phyloP scores from a whole-genome alignment of 2,113 vertebrate genomes.

The Pelmatolapia mariae region DNA sequence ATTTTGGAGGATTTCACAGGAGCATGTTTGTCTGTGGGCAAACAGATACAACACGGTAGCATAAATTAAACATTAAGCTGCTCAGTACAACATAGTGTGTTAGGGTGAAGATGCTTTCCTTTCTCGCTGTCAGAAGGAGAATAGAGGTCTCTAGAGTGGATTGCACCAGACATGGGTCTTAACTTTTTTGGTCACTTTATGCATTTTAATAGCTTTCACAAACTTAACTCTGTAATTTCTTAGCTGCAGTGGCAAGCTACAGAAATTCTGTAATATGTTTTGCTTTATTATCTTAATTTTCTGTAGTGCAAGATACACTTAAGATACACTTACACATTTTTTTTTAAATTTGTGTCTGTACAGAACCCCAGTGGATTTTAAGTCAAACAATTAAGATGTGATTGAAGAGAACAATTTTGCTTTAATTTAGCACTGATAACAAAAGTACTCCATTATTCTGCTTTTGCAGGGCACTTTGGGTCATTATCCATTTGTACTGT shows the following conservation, averaged over 20 bases:
- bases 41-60: neutral
- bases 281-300: neutral
- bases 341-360: neutral
- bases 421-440: neutral
- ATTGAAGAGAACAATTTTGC: neutral
- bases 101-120: neutral
- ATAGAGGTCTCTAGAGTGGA: neutral
- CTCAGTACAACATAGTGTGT: neutral
- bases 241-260: neutral
- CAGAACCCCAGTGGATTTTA: neutral
- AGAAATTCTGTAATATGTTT: neutral
- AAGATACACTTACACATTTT: neutral
- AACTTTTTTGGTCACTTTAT: neutral
- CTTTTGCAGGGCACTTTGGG: neutral
- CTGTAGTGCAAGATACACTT: neutral
- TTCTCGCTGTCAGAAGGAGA: neutral
- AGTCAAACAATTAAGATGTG: neutral
- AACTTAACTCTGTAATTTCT: neutral
- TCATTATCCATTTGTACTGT: neutral
- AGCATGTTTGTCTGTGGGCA: neutral
- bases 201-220: neutral
- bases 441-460: neutral
- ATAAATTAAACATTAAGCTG: neutral
- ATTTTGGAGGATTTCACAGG: neutral
- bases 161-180: neutral